Base-by-base conservation (phyloP, 2,888 invertebrate genomes). In the Macaria liturata region DNA sequence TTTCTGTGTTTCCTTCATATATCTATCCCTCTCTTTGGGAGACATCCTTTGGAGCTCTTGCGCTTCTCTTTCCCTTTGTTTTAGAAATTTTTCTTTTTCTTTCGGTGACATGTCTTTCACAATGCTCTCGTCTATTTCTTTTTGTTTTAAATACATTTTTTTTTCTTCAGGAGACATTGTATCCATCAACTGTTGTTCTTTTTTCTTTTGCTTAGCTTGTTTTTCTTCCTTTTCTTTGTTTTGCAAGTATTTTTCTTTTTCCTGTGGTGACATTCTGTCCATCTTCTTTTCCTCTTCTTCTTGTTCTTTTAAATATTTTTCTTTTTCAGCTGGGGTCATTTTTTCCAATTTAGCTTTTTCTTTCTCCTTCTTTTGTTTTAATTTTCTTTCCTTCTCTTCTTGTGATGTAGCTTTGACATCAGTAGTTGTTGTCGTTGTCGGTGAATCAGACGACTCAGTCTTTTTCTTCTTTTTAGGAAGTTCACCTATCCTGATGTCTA, bases 401-500 rank as follows among this genome's bases (percentile, higher is more conserved):
- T 68, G 46, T 47, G 45, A 20, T 9, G 4, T 31, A 20, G 32
- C 45, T 32, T 45, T 30, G 4, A 3, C 53, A 46, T 32, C 48
- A 44, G 8, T 54, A 32, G 40, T 47, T 51, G 3, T 46, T 4
- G 57, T 9, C 32, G 62, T 58, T 1, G 49, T 31, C 46, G 50
- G 48, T 31, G 45, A 50, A 3, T 39, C 42, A 7, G 49, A 50
- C 43, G 57, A 56, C 53, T 60, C 31, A 61, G 45, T 61, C 46
- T 49, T 64, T 49, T 51, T 65, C 32, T 53, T 65, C 20, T 48
- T 58, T 39, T 48, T 4, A 30, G 44, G 4, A 46, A 54, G 37
- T 9, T 69, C 69, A 5, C 54, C 61, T 6, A 76, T 58, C 55
- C 70, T 70, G 4, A 88, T 70, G 59, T 86, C 85, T 0, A 88